A percentile compares a stretch with the other conserved stretches of the same genome.
phyloP scores from a whole-genome alignment of 2,113 vertebrate genomes.

The Apteryx mantelli region DNA sequence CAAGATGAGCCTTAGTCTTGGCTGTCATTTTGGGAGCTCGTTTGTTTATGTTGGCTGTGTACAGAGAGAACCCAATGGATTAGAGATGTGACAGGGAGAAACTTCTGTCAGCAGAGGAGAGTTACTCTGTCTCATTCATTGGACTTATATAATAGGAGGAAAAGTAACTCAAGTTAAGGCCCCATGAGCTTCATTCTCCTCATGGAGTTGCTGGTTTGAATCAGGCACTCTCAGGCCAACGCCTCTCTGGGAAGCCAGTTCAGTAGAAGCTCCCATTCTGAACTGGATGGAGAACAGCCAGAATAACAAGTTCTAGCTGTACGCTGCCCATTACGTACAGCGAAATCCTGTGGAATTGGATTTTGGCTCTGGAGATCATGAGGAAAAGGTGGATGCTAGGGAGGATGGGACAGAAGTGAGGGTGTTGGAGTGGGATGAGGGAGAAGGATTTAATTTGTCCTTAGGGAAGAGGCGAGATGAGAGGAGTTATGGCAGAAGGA shows the following conservation, averaged over 20 bases:
- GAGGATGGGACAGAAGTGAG: not conserved
- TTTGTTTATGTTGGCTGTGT: not conserved
- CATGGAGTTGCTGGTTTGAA: not conserved
- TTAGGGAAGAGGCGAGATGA: not conserved
- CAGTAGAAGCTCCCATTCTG: not conserved
- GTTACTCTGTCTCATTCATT: not conserved
- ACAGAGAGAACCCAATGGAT: not conserved
- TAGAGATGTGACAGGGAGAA: not conserved
- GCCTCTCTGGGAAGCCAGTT: not conserved
- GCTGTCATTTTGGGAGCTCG: not conserved
- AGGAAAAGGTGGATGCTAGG: not conserved
- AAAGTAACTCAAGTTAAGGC: not conserved
- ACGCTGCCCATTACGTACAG: rapidly evolving
- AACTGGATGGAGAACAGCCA: not conserved
- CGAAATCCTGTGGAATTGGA: rapidly evolving
- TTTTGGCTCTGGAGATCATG: not conserved
- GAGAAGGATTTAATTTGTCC: not conserved
- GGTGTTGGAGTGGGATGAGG: no score
- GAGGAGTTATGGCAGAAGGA: not conserved
- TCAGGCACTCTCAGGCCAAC: not conserved
- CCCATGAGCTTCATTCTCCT: not conserved
- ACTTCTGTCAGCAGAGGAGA: not conserved
- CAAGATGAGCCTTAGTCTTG: not conserved
- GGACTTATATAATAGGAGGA: not conserved
- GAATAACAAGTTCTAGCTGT: not conserved